These are phyloP conservation scores for Onychorhynchus coronatus DNA, from an alignment of 2,113 vertebrate genomes.

Conservation along the genomic window DNA sequence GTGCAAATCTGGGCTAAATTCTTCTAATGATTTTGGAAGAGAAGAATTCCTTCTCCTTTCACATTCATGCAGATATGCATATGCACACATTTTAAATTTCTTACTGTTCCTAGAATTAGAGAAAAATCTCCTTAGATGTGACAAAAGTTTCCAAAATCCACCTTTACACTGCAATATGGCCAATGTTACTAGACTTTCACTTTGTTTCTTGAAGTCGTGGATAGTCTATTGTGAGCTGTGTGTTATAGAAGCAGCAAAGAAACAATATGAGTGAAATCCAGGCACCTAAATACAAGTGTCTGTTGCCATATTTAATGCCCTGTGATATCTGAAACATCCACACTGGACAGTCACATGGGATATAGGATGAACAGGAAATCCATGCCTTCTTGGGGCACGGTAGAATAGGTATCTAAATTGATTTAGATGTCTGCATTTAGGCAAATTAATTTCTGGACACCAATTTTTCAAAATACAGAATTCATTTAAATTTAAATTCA, in stretches of 20 bases:
- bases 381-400: neutral
- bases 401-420: neutral
- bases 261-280: neutral
- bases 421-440: neutral
- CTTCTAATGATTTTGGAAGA: neutral
- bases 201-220: neutral
- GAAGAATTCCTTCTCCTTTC: neutral
- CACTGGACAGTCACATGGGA: neutral
- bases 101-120: neutral
- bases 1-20: neutral
- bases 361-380: neutral
- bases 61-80: neutral
- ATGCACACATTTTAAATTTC: neutral
- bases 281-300: neutral
- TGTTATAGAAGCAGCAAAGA: neutral
- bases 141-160: neutral
- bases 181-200: neutral
- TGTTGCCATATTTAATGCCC: neutral
- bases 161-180: neutral
- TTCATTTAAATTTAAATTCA: too few species aligned
- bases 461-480: neutral
- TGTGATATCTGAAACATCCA: neutral
- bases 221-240: neutral
- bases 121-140: neutral
- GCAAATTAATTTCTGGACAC: neutral